These are phyloP conservation scores for Gymnobelideus leadbeateri DNA, from an alignment of 2,113 vertebrate genomes.

Conservation along the genomic window DNA sequence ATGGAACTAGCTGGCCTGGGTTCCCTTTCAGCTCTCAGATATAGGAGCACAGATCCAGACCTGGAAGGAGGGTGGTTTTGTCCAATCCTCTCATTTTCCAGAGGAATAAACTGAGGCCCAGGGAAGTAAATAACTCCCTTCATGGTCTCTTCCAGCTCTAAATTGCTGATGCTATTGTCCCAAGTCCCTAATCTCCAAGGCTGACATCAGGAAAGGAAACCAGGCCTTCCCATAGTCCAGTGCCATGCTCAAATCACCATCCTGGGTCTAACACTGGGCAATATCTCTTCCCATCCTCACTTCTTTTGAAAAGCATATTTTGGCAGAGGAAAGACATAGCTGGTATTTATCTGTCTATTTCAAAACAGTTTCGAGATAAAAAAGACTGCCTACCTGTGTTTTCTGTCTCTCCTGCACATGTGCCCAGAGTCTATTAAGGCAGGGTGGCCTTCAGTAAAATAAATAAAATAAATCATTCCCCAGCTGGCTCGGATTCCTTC, in stretches of 20 bases:
- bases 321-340: neutral
- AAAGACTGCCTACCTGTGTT: neutral
- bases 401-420: neutral
- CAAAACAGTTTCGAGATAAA: neutral
- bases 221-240: neutral
- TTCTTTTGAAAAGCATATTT: neutral
- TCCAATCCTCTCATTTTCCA: neutral
- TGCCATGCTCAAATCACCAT: neutral
- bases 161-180: neutral
- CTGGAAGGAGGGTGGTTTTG: neutral
- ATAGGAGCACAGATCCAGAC: neutral
- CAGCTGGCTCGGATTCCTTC: neutral
- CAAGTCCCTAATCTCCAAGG: neutral
- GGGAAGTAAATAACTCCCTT: neutral
- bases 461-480: slow-evolving; percentile 35
- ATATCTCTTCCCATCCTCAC: neutral
- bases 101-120: neutral
- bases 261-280: neutral
- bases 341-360: neutral
- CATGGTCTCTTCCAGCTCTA: neutral
- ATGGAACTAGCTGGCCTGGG: neutral
- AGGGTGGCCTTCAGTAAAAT: neutral
- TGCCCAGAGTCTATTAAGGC: neutral
- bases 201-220: neutral
- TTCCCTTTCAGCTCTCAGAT: neutral